Evolutionary conservation across 2,797 vertebrate genomes (phyloP).

Genomic region (Meriones psammophilus): DNA sequence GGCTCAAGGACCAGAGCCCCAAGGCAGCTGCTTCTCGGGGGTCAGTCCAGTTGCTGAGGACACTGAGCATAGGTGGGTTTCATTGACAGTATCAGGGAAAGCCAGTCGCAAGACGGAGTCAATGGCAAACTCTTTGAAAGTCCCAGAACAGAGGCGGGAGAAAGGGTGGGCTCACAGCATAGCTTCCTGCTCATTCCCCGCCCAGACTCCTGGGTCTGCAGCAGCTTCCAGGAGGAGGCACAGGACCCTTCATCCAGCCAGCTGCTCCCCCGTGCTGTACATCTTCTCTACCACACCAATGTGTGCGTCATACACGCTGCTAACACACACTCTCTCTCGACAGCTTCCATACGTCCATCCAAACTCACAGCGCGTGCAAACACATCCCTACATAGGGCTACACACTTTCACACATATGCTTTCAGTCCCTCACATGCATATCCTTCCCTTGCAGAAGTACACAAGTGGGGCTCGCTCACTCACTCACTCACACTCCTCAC

Average conservation of each 20-base stretch:
- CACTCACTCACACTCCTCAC: not conserved
- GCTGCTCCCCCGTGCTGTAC: conserved; percentile 52
- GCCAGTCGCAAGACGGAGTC: not conserved
- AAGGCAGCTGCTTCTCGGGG: not conserved
- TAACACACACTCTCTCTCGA: too few relatives aligned
- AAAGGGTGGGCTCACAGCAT: not conserved
- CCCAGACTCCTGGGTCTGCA: not conserved
- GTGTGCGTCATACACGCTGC: not conserved
- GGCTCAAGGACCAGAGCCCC: not conserved
- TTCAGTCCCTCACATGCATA: not conserved
- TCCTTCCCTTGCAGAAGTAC: not conserved
- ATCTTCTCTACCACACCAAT: not conserved
- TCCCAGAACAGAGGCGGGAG: not conserved
- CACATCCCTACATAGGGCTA: not conserved
- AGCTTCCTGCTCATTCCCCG: not conserved
- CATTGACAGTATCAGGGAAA: not conserved
- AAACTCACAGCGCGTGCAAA: not conserved
- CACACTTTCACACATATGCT: not conserved
- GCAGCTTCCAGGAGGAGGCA: not conserved
- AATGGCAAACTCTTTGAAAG: too few relatives aligned
- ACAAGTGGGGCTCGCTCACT: too few relatives aligned
- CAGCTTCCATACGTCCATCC: not conserved
- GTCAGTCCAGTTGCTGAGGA: not conserved
- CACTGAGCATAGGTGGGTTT: not conserved
- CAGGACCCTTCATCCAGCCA: not conserved